Evolutionary conservation across 2,797 vertebrate species (phyloP).

Genomic region (Tauraco hartlaubi): DNA sequence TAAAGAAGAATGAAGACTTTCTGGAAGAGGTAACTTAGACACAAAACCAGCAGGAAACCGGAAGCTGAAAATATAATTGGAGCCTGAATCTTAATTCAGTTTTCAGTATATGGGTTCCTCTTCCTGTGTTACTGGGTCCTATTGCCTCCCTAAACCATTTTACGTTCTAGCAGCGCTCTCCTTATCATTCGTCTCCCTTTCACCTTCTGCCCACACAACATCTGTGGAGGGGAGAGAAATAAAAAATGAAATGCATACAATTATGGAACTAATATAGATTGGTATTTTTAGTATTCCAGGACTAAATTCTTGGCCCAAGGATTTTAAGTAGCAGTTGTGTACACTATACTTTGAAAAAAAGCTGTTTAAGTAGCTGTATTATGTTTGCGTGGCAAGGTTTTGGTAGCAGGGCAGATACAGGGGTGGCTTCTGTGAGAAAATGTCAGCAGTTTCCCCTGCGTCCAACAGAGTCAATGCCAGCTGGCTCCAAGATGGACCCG

Average conservation of each 20-base stretch:
- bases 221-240: not conserved
- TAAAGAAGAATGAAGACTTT: not conserved
- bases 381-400: no score
- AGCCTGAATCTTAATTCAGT: not conserved
- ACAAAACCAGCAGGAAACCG: not conserved
- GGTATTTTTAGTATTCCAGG: not conserved
- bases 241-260: not conserved
- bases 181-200: not conserved
- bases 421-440: no score
- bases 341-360: not conserved
- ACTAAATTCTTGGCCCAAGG: not conserved
- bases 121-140: not conserved
- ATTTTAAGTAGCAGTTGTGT: not conserved
- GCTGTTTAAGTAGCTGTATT: not conserved
- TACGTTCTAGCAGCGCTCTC: fast-evolving
- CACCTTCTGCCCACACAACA: not conserved
- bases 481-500: no score
- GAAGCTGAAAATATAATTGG: not conserved
- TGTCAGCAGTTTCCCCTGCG: no score
- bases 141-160: not conserved
- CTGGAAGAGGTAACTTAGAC: not conserved
- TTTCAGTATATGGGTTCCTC: not conserved
- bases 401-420: no score
- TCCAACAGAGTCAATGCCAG: no score
- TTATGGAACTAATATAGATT: not conserved